A percentile compares a stretch with the other conserved stretches of the same genome.
Conservation (phyloP, 2,888 invertebrate genomes). For the Meteorus cinctellus region DNA sequence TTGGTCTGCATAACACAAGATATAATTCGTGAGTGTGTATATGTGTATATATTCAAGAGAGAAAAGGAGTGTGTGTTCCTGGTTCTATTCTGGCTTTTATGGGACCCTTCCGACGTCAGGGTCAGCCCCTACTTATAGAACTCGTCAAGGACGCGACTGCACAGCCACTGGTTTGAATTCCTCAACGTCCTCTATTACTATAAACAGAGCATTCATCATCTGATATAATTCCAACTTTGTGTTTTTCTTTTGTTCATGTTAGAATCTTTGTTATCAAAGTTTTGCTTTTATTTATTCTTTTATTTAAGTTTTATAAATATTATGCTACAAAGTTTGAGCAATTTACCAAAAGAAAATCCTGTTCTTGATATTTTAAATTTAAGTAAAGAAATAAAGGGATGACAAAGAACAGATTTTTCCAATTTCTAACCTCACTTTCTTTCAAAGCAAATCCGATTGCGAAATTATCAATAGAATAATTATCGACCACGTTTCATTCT, state of each 20-base stretch:
- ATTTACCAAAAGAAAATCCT: neutral
- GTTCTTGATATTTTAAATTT: neutral
- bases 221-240: neutral
- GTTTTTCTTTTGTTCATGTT: neutral
- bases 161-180: slow-evolving; percentile 15
- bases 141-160: slow-evolving; percentile 13
- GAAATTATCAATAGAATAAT: neutral
- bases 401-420: neutral
- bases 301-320: no score
- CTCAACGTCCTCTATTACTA: neutral
- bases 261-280: no score
- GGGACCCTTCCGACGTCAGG: slow-evolving; percentile 15
- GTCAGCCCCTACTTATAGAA: slow-evolving; percentile 5
- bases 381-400: neutral
- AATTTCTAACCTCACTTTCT: neutral
- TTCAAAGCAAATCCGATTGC: neutral
- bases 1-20: neutral
- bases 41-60: neutral
- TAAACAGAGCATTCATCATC: neutral
- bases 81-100: neutral
- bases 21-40: neutral
- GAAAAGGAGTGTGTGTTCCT: neutral
- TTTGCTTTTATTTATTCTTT: no score
- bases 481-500: neutral
- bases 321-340: no score